Evolutionary conservation across 2,888 invertebrate species (phyloP), one percentile per base, ranked within the genome.

Genomic region (Drosophila birchii): DNA sequence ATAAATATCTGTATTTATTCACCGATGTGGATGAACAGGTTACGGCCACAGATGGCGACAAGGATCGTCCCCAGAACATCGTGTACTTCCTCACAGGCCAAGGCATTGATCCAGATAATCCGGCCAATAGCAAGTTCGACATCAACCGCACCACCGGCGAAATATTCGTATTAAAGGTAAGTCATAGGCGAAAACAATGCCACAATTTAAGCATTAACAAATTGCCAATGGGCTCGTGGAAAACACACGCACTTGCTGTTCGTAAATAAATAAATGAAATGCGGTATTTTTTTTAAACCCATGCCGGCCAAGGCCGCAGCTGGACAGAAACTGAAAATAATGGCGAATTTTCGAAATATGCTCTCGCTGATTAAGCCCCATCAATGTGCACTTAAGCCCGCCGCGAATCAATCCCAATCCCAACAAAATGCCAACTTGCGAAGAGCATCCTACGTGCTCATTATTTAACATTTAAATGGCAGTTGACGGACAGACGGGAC

Each of bases 51-150:
- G 98, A 99, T 93, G 98, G 98, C 57, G 98, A 99, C 93, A 97
- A 97, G 91, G 98, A 98, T 92, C 95, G 98, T 79, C 97, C 97
- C 64, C 98, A 98, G 93, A 97, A 97, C 93, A 98, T 99, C 92
- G 98, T 98, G 39, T 99, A 98, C 93, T 97, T 98, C 93, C 94
- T 98, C 76, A 98, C 98, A 39, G 98, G 98, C 16, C 98, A 98
- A 92, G 98, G 98, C 75, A 98, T 98, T 88, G 98, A 98, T 94
- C 96, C 97, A 34, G 97, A 98, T 93, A 98, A 98, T 94, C 97
- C 97, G 55, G 96, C 97, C 76, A 98, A 98, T 92, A 97, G 97
- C 93, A 98, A 98, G 94, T 99, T 99, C 92, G 98, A 98, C 93
- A 98, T 99, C 89, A 98, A 98, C 93, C 95, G 98, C 75, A 98